phyloP scores from a whole-genome alignment of 2,113 vertebrate species.

The Ivindomyrus marchei region DNA sequence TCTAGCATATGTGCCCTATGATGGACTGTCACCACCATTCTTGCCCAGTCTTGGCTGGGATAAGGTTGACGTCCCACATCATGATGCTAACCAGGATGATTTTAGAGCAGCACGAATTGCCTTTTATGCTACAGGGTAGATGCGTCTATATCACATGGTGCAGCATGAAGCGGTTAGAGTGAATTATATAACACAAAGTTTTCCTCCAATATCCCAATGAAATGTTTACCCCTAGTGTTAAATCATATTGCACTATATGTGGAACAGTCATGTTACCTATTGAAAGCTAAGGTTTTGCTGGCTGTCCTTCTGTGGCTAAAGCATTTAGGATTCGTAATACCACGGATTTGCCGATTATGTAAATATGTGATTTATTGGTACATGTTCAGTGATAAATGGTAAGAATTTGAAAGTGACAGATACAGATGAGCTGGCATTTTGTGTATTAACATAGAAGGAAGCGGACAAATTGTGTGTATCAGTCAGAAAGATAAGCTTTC shows the following conservation, averaged over 20 bases:
- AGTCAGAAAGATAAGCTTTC: slow-evolving; percentile 20
- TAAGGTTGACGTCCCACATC: neutral
- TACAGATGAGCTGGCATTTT: neutral
- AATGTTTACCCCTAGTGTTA: neutral
- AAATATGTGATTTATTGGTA: neutral
- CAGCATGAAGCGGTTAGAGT: neutral
- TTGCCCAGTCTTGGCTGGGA: neutral
- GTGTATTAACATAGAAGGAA: slow-evolving; percentile 4
- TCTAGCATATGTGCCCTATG: neutral
- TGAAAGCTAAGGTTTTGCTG: neutral
- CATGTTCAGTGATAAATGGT: neutral
- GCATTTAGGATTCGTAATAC: neutral
- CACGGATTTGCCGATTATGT: neutral
- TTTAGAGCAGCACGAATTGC: neutral
- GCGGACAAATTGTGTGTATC: slow-evolving; percentile 3
- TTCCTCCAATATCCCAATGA: neutral
- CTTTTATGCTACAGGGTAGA: neutral
- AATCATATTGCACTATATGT: neutral
- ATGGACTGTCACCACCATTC: neutral
- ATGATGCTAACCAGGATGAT: neutral
- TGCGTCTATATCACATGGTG: neutral
- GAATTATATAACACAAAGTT: neutral
- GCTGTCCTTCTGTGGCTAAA: neutral
- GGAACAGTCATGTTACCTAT: neutral
- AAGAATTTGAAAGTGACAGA: neutral